Base-by-base conservation (phyloP, 1,140 invertebrate genomes). In the Gonatopus flavifemur region DNA sequence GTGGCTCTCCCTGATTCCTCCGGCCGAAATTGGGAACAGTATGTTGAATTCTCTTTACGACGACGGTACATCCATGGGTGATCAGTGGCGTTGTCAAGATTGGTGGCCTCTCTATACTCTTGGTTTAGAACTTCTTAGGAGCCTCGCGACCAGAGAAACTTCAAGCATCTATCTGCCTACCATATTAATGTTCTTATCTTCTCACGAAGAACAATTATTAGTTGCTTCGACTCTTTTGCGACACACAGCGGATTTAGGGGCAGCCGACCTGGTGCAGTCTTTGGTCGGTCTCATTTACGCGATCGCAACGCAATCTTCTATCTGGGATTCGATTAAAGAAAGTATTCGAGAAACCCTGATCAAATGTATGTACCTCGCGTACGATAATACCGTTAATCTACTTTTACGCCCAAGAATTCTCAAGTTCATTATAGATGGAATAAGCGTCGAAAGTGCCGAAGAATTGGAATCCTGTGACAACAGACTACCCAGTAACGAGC, bases 371-470 rank as follows among this genome's bases (percentile, higher is more conserved):
- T 77, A 77, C 31, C 41, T 78, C 19, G 72, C 72, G 0, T 78
- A 78, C 41, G 76, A 78, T 43, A 77, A 72, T 25, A 78, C 75
- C 0, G 76, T 77, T 0, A 78, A 77, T 50, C 39, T 78, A 9
- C 42, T 78, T 7, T 35, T 78, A 1, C 60, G 76, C 7, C 76
- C 76, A 2, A 56, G 76, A 19, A 78, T 78, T 35, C 58, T 78
- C 0, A 78, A 78, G 49, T 78, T 78, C 24, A 78, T 78, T 31
- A 78, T 77, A 32, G 76, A 78, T 32, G 76, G 76, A 12, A 77
- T 78, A 12, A 77, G 74, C 42, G 67, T 77, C 8, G 70, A 77
- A 30, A 77, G 70, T 20, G 73, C 76, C 0, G 76, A 78, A 42
- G 76, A 78, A 24, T 38, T 77, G 5, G 70, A 77, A 24, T 72